Evolutionary conservation across 2,888 invertebrate genomes (phyloP).

Genomic region (Thera obeliscata): DNA sequence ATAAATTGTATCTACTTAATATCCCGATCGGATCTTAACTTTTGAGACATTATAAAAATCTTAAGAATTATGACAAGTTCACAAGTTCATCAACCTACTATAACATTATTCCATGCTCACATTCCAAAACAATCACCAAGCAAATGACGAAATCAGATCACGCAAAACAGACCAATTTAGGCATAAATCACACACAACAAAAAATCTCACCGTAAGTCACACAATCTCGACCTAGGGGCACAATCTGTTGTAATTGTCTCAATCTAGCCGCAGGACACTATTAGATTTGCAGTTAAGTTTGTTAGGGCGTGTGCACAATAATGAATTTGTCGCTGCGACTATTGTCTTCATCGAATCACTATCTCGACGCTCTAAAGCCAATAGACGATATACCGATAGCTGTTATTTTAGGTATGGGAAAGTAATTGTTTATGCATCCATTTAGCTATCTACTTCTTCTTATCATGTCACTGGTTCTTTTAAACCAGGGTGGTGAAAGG

Average conservation of each 20-base stretch:
- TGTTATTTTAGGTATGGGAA: too few relatives aligned
- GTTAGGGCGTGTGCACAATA: conserved; percentile 52
- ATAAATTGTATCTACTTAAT: too few relatives aligned
- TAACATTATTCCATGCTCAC: not conserved
- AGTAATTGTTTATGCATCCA: too few relatives aligned
- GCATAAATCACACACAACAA: conserved; percentile 60
- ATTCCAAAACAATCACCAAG: conserved; percentile 1
- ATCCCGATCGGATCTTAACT: too few relatives aligned
- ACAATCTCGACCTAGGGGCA: conserved; percentile 64
- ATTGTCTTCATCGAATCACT: not conserved
- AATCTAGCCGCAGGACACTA: conserved; percentile 69
- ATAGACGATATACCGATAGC: too few relatives aligned
- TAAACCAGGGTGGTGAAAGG: too few relatives aligned
- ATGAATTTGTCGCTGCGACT: conserved; percentile 23
- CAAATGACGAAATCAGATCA: conserved; percentile 46
- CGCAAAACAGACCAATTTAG: conserved; percentile 58
- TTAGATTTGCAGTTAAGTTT: conserved; percentile 64
- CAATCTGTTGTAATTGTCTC: conserved; percentile 76
- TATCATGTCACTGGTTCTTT: too few relatives aligned
- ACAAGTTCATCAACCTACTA: too few relatives aligned
- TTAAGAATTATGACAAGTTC: too few relatives aligned
- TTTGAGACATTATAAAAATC: too few relatives aligned
- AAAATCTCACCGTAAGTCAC: conserved; percentile 45
- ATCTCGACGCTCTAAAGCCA: too few relatives aligned
- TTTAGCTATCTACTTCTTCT: too few relatives aligned